Evolutionary conservation across 2,797 vertebrate genomes (phyloP), one percentile per base, ranked within the genome.

Genomic region (Muscicapa comitata): DNA sequence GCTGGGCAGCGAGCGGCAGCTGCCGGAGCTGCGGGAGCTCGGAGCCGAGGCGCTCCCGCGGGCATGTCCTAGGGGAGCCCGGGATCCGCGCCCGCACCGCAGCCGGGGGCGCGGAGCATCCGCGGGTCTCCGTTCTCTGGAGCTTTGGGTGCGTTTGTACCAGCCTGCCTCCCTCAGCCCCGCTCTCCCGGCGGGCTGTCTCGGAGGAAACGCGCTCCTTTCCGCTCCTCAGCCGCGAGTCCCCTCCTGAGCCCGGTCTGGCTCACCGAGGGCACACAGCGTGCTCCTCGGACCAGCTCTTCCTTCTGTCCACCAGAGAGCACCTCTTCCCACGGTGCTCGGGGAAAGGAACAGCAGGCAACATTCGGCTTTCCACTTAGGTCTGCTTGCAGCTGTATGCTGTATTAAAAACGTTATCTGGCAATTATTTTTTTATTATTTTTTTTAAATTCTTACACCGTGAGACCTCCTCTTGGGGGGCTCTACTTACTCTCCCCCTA

Each of bases 71-170:
- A 10, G 51, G 25, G 47, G 21, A 68, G 29, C 35, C 35, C 18
- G 17, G 20, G 4, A 5, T 47, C 40, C 14, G 18, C 6, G 29
- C 17, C 65, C 38, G 0, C 18, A 2, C 4, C 0, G 33, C 7
- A 20, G 51, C 50, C 35, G 17, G 31, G 5, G 6, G 11, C 14
- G 20, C 54, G 12, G 73, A 18, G 26, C 51, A 29, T 10, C 29
- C 45, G 0, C 47, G 10, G 6, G 21, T 8, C 31, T 20, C 62
- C 24, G 0, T 8, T 7, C 4, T 45, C 10, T 18, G 45, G n/a
- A 2, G 14, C 62, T 55, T 12, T 3, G 47, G 53, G 19, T 31
- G 76, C 7, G 59, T 38, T 38, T 0, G 19, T 11, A 16, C 13
- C 53, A 12, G 25, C 8, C 21, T 40, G 9, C 10, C 12, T 40